These are phyloP conservation scores for Heliconius melpomene DNA, from an alignment of 1,140 invertebrate species.

Conservation along the genomic window DNA sequence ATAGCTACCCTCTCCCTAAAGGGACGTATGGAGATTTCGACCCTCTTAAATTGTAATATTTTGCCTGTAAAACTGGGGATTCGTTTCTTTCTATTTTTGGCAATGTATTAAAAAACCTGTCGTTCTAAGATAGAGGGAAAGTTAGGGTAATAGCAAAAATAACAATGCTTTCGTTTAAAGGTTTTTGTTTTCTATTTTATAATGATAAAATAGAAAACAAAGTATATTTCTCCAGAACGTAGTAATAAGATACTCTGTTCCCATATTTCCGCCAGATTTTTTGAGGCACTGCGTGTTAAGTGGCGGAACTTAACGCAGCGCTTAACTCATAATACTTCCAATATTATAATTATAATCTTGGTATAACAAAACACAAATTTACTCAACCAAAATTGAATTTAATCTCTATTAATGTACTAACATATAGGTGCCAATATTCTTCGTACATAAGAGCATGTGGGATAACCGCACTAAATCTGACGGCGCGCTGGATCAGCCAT, in stretches of 20 bases:
- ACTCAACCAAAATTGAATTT: conserved; percentile 10
- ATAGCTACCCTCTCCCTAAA: conserved; percentile 54
- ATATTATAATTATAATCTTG: neutral
- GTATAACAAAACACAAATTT: neutral
- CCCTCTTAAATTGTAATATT: conserved; percentile 68
- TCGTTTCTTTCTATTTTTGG: conserved; percentile 33
- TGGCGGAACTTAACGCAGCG: no score
- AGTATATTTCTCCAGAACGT: no score
- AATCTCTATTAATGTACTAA: conserved; percentile 24
- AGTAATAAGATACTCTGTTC: no score
- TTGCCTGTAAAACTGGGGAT: conserved; percentile 50
- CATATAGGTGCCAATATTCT: conserved; percentile 41
- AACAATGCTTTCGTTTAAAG: neutral
- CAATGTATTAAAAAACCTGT: neutral
- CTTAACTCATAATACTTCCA: neutral
- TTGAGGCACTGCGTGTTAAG: neutral
- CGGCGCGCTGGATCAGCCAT: conserved; percentile 68
- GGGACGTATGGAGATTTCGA: conserved; percentile 58
- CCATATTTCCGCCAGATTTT: neutral
- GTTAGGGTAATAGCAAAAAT: neutral
- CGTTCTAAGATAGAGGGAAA: conserved; percentile 4
- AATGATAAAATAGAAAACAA: no score
- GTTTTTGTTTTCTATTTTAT: neutral
- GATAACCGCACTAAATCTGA: conserved; percentile 64
- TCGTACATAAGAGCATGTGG: conserved; percentile 47